phyloP scores from a whole-genome alignment of 2,888 invertebrate genomes.

The Lycophotia porphyrea region DNA sequence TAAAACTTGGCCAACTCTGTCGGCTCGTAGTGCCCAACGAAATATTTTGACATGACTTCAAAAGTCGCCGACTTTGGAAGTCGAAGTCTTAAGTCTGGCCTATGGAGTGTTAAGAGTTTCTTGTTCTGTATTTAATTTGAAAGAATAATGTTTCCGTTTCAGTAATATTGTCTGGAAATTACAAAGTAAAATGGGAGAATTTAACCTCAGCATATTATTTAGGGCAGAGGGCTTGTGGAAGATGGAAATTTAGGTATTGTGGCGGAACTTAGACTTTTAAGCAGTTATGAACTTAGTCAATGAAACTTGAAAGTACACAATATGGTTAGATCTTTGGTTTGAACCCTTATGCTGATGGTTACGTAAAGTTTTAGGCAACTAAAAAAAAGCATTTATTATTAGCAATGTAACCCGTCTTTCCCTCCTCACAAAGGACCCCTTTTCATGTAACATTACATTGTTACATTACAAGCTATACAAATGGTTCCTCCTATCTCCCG shows the following conservation, averaged over 20 bases:
- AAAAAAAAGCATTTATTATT: conserved; percentile 1
- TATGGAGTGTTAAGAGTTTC: conserved; percentile 55
- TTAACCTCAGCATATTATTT: conserved; percentile 22
- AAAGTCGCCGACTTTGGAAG: conserved; percentile 52
- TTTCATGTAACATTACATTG: conserved; percentile 11
- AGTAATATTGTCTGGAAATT: conserved; percentile 38
- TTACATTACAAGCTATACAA: conserved; percentile 24
- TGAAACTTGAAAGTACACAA: conserved; percentile 6
- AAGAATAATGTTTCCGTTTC: conserved; percentile 57
- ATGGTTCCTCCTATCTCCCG: conserved; percentile 4
- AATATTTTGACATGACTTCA: conserved; percentile 57
- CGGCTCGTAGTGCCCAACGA: conserved; percentile 32
- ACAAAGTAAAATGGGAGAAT: conserved; percentile 37
- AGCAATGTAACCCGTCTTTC: conserved; percentile 1
- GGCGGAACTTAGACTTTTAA: not conserved
- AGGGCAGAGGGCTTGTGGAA: not conserved
- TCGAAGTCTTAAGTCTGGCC: conserved; percentile 52
- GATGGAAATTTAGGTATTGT: conserved; percentile 7
- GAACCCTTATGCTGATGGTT: not conserved
- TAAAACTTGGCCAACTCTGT: conserved; percentile 58
- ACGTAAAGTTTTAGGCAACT: not conserved
- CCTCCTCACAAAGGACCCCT: conserved; percentile 1
- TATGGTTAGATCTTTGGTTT: not conserved
- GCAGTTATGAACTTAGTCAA: not conserved
- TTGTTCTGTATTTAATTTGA: conserved; percentile 59